A percentile compares a stretch with the other conserved stretches of the same genome.
phyloP scores from a whole-genome alignment of 2,797 vertebrate species.

The Lepus oiostolus region DNA sequence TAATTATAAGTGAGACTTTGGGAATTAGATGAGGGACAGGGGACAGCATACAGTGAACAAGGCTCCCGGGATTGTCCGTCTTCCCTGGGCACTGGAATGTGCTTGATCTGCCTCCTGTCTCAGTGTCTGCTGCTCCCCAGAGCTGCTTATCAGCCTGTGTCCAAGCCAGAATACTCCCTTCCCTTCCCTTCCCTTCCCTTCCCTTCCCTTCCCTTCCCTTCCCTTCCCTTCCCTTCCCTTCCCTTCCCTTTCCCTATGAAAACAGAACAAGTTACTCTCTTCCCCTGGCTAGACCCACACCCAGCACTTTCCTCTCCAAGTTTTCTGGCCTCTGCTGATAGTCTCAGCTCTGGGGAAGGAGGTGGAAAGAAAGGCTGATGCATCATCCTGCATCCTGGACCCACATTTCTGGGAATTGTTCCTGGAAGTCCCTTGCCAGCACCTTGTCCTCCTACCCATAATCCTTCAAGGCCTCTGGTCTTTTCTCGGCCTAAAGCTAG shows the following conservation, averaged over 20 bases:
- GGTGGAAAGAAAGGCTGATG: background rate
- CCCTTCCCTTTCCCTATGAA: constrained; percentile 52
- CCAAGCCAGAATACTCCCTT: constrained; percentile 30
- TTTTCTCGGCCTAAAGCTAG: constrained; percentile 17
- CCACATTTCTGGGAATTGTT: constrained; percentile 73
- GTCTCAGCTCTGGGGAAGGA: background rate
- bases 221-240: constrained; percentile 53
- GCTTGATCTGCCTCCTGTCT: background rate
- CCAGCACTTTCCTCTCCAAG: constrained; percentile 73
- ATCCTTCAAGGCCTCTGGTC: constrained; percentile 16
- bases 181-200: constrained; percentile 49
- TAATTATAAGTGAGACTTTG: constrained; percentile 11
- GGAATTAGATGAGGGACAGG: background rate
- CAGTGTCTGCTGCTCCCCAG: background rate
- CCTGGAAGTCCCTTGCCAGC: background rate
- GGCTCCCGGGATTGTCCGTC: background rate
- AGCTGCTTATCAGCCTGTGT: constrained; percentile 48
- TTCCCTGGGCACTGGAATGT: background rate
- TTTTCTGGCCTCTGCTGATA: constrained; percentile 73
- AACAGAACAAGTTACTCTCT: constrained; percentile 64
- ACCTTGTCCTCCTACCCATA: background rate
- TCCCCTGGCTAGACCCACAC: constrained; percentile 42
- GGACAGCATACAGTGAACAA: background rate
- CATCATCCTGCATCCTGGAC: constrained; percentile 23
- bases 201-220: constrained; percentile 49